phyloP scores from a whole-genome alignment of 1,140 invertebrate genomes.

The Neomicropteryx cornuta region DNA sequence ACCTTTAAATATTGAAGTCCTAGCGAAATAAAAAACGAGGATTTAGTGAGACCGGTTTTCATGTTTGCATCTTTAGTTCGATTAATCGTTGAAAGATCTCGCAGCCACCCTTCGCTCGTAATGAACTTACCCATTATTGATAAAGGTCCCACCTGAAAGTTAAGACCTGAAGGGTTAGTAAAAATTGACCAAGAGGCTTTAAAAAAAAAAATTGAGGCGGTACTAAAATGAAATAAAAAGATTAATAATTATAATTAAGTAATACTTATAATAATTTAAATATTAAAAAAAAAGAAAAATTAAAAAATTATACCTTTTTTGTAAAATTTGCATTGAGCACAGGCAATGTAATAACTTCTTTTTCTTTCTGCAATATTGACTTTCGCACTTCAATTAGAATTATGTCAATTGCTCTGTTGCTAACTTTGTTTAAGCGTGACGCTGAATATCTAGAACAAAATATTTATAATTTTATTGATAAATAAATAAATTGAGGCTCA shows the following conservation, averaged over 20 bases:
- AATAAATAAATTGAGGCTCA: too few relatives aligned
- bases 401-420: conserved; percentile 12
- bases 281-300: too few relatives aligned
- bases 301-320: conserved; percentile 11
- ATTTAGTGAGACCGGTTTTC: conserved; percentile 11
- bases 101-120: conserved; percentile 14
- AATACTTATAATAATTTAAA: too few relatives aligned
- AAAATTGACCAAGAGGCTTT: too few relatives aligned
- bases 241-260: too few relatives aligned
- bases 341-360: conserved; percentile 11
- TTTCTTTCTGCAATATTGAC: conserved; percentile 12
- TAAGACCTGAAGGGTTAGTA: too few relatives aligned
- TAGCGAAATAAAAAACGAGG: conserved; percentile 13
- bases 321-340: conserved; percentile 14
- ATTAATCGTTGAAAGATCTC: conserved; percentile 13
- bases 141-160: conserved; percentile 12
- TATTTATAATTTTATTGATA: too few relatives aligned
- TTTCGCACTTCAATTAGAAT: conserved; percentile 15
- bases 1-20: conserved; percentile 14
- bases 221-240: too few relatives aligned
- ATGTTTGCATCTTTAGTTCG: conserved; percentile 14
- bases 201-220: too few relatives aligned
- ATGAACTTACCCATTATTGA: conserved; percentile 15
- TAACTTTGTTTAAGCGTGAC: too few relatives aligned
- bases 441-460: too few relatives aligned